Conservation (phyloP, 2,797 vertebrate species). For the Tragelaphus oryx region DNA sequence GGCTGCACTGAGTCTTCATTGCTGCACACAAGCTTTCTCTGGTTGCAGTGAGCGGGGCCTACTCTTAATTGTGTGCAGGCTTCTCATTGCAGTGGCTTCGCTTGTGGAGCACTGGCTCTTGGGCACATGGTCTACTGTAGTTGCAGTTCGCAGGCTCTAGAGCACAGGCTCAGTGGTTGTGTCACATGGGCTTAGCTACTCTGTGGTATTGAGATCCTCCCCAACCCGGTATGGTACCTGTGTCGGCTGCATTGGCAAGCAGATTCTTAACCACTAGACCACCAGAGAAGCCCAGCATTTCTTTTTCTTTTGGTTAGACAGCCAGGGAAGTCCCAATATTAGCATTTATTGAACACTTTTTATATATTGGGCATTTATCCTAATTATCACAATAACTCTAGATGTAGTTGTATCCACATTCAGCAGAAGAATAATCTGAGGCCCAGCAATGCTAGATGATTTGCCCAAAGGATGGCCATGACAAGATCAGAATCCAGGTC, state of each 20-base stretch:
- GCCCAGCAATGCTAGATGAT: background rate
- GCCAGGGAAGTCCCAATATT: background rate
- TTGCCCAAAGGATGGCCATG: background rate
- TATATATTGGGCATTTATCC: background rate
- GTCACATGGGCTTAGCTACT: background rate
- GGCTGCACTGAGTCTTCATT: background rate
- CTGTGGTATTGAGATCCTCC: background rate
- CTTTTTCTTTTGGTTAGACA: background rate
- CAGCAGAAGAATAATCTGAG: background rate
- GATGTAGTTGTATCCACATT: background rate
- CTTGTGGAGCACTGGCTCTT: background rate
- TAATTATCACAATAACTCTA: background rate
- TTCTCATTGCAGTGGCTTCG: background rate
- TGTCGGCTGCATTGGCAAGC: background rate
- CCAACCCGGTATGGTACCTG: fast-evolving
- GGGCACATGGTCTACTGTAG: background rate
- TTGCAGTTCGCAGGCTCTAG: background rate
- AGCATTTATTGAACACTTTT: background rate
- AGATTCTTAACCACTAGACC: background rate
- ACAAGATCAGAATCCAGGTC: background rate
- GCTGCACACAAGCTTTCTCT: background rate
- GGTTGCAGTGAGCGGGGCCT: background rate
- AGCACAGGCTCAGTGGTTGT: background rate
- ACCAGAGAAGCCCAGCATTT: background rate
- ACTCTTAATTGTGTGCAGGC: background rate